Conservation (phyloP, 1,140 invertebrate species). For the Bombus sylvicola region DNA sequence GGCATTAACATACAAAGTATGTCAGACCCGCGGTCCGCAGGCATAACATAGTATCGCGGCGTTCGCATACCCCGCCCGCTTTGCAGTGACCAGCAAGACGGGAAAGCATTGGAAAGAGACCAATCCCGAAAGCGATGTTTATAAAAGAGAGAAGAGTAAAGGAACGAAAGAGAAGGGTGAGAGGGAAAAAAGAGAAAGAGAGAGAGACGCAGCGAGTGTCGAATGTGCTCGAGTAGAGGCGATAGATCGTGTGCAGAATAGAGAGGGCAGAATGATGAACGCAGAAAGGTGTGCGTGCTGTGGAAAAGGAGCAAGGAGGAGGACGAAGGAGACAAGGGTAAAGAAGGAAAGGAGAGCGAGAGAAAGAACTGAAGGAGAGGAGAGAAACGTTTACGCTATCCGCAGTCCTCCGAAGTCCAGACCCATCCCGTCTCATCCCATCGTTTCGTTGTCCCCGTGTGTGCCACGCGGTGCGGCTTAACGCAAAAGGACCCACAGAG, state of each 20-base stretch:
- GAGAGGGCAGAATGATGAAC: slow-evolving; percentile 58
- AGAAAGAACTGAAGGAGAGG: slow-evolving; percentile 49
- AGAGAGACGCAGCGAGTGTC: slow-evolving; percentile 7
- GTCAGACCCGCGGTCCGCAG: slow-evolving; percentile 79
- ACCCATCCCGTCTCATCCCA: slow-evolving; percentile 52
- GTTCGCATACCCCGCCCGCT: slow-evolving; percentile 72
- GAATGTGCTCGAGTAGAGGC: slow-evolving; percentile 40
- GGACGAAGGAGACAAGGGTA: slow-evolving; percentile 20
- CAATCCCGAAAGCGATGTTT: slow-evolving; percentile 33
- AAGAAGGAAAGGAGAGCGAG: slow-evolving; percentile 42
- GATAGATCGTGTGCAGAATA: slow-evolving; percentile 7
- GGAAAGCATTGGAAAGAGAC: slow-evolving; percentile 42
- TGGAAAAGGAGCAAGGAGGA: slow-evolving; percentile 38
- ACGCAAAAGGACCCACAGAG: slow-evolving; percentile 73
- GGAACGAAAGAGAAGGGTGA: slow-evolving; percentile 2
- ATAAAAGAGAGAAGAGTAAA: slow-evolving; percentile 8
- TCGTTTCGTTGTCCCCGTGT: slow-evolving; percentile 66
- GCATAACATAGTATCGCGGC: slow-evolving; percentile 81
- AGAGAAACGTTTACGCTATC: slow-evolving; percentile 71
- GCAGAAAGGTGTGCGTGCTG: slow-evolving; percentile 57
- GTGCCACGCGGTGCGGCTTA: slow-evolving; percentile 77
- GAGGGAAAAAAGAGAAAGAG: slow-evolving; percentile 7
- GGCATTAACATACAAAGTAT: slow-evolving; percentile 84
- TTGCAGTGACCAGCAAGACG: slow-evolving; percentile 37
- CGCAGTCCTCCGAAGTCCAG: slow-evolving; percentile 62